Evolutionary conservation across 2,797 vertebrate genomes (phyloP), one percentile per base, ranked within the genome.

Genomic region (Odontamblyopus rebecca): DNA sequence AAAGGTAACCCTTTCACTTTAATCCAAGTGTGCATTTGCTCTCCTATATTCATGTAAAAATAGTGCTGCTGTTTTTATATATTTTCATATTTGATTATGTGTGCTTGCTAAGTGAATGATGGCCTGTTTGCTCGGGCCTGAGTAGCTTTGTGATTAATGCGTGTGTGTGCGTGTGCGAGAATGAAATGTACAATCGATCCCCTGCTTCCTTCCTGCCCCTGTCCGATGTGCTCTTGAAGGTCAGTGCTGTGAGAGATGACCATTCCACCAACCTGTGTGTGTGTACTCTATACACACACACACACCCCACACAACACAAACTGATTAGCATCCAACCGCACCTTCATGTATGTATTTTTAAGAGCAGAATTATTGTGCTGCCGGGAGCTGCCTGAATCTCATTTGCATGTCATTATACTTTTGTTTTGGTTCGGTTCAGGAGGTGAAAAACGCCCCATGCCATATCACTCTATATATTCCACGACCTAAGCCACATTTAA

Each of bases 151-250:
- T 88, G 87, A 87, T 90, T 88, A 89, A 90, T 92, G 82, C 82
- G 78, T 85, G 81, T 87, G 69, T 69, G 78, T 75, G 86, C 75
- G 56, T 82, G 88, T 63, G 79, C 85, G 86, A 87, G 88, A 89
- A 88, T 84, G 75, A 87, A 88, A 88, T 83, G 80, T 79, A 75
- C 79, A 85, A 92, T 91, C 81, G 83, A 90, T 93, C 83, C 72
- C 67, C 74, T 53, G 16, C 65, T 67, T 53, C 51, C 67, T 83
- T 80, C 74, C 84, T 80, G 81, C 50, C 50, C 76, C 76, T 79
- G 79, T 88, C 85, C 54, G 75, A 82, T 85, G 75, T 81, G 77
- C 74, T 86, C 72, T 82, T 92, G 86, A 91, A 93, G 89, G 90
- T 91, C 89, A 90, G 71, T 69, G n/a, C 80, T 76, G 79, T 85